Evolutionary conservation across 2,797 vertebrate genomes (phyloP), one percentile per base, ranked within the genome.

Genomic region (Sciurus carolinensis): DNA sequence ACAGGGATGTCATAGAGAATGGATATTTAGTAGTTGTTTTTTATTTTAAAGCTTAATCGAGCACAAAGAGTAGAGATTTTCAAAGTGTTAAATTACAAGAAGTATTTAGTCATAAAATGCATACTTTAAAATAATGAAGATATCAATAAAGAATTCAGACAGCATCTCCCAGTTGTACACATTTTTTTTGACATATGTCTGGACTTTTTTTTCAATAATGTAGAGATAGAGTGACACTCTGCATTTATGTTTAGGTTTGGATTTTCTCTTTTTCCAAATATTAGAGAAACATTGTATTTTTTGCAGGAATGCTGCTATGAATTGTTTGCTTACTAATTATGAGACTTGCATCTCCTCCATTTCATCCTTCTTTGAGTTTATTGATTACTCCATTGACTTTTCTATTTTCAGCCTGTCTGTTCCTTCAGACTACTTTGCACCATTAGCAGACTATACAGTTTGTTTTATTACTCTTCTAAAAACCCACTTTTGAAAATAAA

Each of bases 381-480:
- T 96, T 96, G 95, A 98, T 98, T 96, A 77, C 72, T 93, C 1
- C 80, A 98, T 97, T 0, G n/a, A 98, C 93, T 86, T 97, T 97
- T 73, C 75, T 97, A 66, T 95, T 97, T 95, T 94, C 85, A 97
- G 54, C 39, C 3, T 96, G 28, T 87, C 96, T 98, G 89, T 57
- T 87, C 39, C 95, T 98, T 97, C 85, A 66, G 59, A 85, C n/a
- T 90, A 90, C 52, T 96, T 96, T 97, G 69, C 82, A 92, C 71
- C 82, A 96, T 47, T 96, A 95, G 90, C 30, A 95, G 24, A 96
- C 97, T 52, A 28, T 91, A 36, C 28, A 84, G 42, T 91, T 95
- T 93, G 17, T 93, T 97, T 98, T 94, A 86, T 96, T 88, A 4
- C 17, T 73, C 73, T 54, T 96, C 72, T 91, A 62, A 76, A 85